Evolutionary conservation across 2,888 invertebrate species (phyloP), one percentile per base, ranked within the genome.

Genomic region (Paralinhomoeus sp.): DNA sequence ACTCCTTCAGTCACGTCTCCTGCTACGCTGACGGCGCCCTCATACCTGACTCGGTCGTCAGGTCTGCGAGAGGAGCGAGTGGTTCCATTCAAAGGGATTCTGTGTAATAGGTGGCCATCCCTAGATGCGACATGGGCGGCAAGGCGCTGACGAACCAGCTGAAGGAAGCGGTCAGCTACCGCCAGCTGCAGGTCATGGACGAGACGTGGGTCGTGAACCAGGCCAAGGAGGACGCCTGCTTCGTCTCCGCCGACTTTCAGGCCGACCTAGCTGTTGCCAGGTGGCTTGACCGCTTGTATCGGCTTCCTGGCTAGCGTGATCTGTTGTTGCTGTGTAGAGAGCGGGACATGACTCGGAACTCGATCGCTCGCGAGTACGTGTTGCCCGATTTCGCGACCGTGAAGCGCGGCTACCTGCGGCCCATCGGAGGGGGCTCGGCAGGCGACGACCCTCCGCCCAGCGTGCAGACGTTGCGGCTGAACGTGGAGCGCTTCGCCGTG

Each of bases 131-230:
- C 67, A 74, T 97, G 33, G 97, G 97, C 2, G 97, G 97, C 0
- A 99, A 99, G 67, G 73, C 84, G 13, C 64, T 97, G 47, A 97
- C 93, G 0, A 99, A 97, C 69, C 85, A 93, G 65, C 68, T 99
- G 39, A 99, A 97, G 64, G 97, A 97, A 65, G 75, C 91, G 18
- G 76, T 93, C 52, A 93, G 93, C 0, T 99, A 97, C 64, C 72
- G 80, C 70, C 71, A 63, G 46, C 38, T 59, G 47, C 37, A 43
- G n/a, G 41, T 99, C 0, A 85, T 91, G 84, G 91, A 93, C 62
- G 97, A 97, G 65, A 87, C 89, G 0, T 87, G 81, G 66, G 87
- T 97, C 0, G 84, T 97, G 40, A 97, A 97, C 66, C 91, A 97
- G 67, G 80, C 79, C 1, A 99, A 99, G 64, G 97, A 99, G 66